Evolutionary conservation across 2,888 invertebrate species (phyloP).

Genomic region (Drosophila meridionalis): DNA sequence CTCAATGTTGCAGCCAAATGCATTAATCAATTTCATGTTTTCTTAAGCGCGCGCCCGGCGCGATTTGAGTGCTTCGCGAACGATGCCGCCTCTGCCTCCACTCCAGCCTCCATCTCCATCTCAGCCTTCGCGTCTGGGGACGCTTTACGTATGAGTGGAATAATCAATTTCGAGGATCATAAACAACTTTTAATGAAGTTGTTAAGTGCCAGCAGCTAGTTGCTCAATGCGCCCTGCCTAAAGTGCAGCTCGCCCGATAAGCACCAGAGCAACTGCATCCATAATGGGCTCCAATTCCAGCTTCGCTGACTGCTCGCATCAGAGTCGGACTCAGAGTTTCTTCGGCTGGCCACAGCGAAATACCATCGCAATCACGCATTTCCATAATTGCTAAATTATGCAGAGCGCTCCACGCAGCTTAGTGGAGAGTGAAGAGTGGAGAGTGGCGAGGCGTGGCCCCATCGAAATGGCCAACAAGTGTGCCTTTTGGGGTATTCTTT

Average conservation of each 20-base stretch:
- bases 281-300: constrained; percentile 58
- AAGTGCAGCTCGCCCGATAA: constrained; percentile 65
- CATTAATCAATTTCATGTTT: constrained; percentile 82
- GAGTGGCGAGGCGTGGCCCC: constrained; percentile 34
- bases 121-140: constrained; percentile 43
- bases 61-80: constrained; percentile 71
- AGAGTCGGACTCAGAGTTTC: not conserved
- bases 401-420: constrained; percentile 44
- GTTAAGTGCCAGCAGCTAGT: constrained; percentile 82
- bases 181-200: constrained; percentile 85
- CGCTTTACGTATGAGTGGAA: constrained; percentile 78
- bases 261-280: constrained; percentile 56
- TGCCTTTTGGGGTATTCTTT: constrained; percentile 60
- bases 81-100: constrained; percentile 14
- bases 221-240: constrained; percentile 60
- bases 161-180: constrained; percentile 85
- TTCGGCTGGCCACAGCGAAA: constrained; percentile 15
- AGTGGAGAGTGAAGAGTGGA: constrained; percentile 39
- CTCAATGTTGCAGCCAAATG: constrained; percentile 76
- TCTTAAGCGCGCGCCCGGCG: constrained; percentile 78
- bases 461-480: constrained; percentile 63
- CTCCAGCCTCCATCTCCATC: not conserved
- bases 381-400: constrained; percentile 81
- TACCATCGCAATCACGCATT: constrained; percentile 58
- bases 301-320: constrained; percentile 35